These are phyloP conservation scores for Leptatherina wallacei DNA, from an alignment of 2,797 vertebrate genomes.

Conservation along the genomic window DNA sequence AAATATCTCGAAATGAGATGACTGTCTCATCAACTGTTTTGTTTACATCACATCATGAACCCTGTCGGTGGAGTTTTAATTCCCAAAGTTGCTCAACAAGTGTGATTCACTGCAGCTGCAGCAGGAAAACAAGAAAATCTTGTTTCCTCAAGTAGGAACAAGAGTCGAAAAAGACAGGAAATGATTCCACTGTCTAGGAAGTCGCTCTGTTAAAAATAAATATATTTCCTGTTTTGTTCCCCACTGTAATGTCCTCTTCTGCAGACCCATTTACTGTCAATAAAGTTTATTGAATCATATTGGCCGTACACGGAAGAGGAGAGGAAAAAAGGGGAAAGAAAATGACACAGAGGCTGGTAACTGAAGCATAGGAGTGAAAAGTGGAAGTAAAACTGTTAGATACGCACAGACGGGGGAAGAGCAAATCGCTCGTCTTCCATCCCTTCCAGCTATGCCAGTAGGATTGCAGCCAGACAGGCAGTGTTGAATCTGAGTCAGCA, in stretches of 20 bases:
- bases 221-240: conserved; percentile 66
- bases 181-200: conserved; percentile 37
- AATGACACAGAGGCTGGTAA: conserved; percentile 36
- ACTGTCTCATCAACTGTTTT: conserved; percentile 17
- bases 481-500: conserved; percentile 76
- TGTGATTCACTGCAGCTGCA: conserved; percentile 30
- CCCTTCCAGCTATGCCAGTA: conserved; percentile 54
- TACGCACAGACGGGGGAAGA: conserved; percentile 35
- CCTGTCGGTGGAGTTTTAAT: conserved; percentile 18
- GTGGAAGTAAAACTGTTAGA: conserved; percentile 47
- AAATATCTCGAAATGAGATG: background rate
- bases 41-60: conserved; percentile 26
- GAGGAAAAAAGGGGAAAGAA: conserved; percentile 19
- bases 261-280: conserved; percentile 42
- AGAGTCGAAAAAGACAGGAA: conserved; percentile 7
- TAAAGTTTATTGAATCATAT: conserved; percentile 57
- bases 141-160: conserved; percentile 32
- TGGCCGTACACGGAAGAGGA: conserved; percentile 35
- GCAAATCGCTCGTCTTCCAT: conserved; percentile 46
- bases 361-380: conserved; percentile 26
- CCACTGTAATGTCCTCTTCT: conserved; percentile 42
- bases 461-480: conserved; percentile 65
- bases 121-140: conserved; percentile 38
- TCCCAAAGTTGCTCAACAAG: conserved; percentile 42
- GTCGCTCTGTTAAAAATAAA: conserved; percentile 56